Evolutionary conservation across 2,113 vertebrate genomes (phyloP).

Genomic region (Neolamprologus devosi): DNA sequence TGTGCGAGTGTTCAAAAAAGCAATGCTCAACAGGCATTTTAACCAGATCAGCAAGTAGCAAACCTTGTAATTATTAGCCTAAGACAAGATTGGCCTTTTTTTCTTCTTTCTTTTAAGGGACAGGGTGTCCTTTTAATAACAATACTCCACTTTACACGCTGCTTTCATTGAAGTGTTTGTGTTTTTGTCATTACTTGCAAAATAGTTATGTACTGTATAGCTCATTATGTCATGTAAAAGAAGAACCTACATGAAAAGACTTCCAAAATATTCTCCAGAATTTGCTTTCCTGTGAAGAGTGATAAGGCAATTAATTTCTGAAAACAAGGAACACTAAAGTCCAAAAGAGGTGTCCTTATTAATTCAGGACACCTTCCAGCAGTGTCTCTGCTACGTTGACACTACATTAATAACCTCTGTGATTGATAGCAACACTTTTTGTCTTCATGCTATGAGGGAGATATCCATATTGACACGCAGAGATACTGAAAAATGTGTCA

Average conservation of each 20-base stretch:
- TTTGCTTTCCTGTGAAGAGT: not conserved
- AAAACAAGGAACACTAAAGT: not conserved
- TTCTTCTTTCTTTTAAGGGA: not conserved
- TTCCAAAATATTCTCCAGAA: not conserved
- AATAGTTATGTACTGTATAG: not conserved
- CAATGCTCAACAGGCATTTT: not conserved
- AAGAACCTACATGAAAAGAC: not conserved
- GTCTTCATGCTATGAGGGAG: not conserved
- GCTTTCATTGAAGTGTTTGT: not conserved
- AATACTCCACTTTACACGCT: not conserved
- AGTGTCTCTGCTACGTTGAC: not conserved
- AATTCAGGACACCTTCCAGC: not conserved
- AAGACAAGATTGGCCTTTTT: not conserved
- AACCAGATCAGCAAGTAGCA: not conserved
- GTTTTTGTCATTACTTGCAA: not conserved
- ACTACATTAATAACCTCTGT: not conserved
- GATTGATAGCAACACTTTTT: not conserved
- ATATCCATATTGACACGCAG: not conserved
- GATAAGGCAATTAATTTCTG: not conserved
- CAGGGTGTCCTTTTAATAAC: not conserved
- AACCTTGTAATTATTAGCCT: not conserved
- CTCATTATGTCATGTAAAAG: not conserved
- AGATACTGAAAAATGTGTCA: slow-evolving; percentile 15
- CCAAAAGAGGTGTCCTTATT: not conserved
- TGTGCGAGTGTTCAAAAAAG: not conserved